Base-by-base conservation (phyloP, 2,888 invertebrate species). In the Pycnomerus fuliginosus region DNA sequence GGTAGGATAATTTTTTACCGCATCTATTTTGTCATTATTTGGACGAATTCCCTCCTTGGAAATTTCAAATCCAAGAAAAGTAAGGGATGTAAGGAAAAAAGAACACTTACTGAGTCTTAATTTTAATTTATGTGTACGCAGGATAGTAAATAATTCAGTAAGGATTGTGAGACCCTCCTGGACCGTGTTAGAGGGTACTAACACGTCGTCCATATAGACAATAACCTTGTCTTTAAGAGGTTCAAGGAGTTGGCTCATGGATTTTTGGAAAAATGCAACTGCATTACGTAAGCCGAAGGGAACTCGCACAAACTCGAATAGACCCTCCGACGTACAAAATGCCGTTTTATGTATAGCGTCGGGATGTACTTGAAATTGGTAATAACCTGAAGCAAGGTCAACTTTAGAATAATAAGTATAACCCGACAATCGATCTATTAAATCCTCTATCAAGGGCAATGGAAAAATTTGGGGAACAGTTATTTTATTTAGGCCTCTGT, bases 321-420 rank as follows among this genome's bases (percentile, higher is more conserved):
- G 20, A 20, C 20, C 20, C 7, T 20, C 20, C 20, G 20, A 8
- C 7, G 20, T 20, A 4, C 46, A 48, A 15, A 61, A 55, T 1
- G 56, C 64, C 0, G 60, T 65, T 25, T 62, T 60, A 1, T 39
- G 38, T 3, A 53, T 35, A 29, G 60, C 56, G 1, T 52, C 44
- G 16, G 44, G 32, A 1, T 33, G 27, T 27, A 67, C 31, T 3
- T 51, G 56, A 11, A 67, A 58, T 32, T 63, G 63, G 38, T 60
- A 54, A 38, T 52, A 67, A 1, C 61, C 63, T 2, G 32, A 25
- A 4, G 42, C 43, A 14, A 54, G 14, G 40, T 62, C 59, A 2
- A 62, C 31, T 4, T 44, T 34, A 2, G 56, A 47, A 22, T 50
- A 61, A 25, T 39, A 44, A 14, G 24, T 43, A 3, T 33, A 44